phyloP scores from a whole-genome alignment of 2,888 invertebrate genomes.

The Auanema freiburgensis region DNA sequence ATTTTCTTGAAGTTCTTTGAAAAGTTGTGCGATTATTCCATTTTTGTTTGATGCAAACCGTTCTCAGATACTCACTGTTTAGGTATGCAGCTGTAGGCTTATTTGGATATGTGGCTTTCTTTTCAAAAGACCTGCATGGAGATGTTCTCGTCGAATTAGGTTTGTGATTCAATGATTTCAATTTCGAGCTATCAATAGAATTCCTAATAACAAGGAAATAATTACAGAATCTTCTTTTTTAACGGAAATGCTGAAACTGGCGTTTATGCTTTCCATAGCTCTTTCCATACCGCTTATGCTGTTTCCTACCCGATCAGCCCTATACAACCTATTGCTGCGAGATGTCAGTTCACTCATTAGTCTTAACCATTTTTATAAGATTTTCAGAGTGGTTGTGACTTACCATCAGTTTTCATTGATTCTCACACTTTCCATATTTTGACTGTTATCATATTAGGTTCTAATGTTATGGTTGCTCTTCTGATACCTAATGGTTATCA shows the following conservation, averaged over 20 bases:
- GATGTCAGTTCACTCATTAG: neutral
- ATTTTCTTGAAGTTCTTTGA: neutral
- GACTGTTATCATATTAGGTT: constrained; percentile 75
- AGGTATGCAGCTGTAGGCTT: constrained; percentile 51
- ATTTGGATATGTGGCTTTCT: constrained; percentile 78
- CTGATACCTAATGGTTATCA: constrained; percentile 79
- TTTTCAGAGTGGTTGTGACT: constrained; percentile 29
- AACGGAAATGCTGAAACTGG: constrained; percentile 87
- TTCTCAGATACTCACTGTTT: too few relatives aligned
- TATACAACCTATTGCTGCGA: constrained; percentile 79
- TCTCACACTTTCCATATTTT: constrained; percentile 68
- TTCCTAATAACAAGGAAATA: constrained; percentile 71
- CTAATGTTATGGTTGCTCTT: constrained; percentile 80
- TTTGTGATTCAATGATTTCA: constrained; percentile 3
- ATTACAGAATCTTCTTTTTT: constrained; percentile 62
- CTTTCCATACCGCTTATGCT: constrained; percentile 95
- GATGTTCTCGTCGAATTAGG: constrained; percentile 85
- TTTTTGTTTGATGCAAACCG: neutral
- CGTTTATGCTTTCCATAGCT: constrained; percentile 90
- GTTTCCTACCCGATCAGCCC: constrained; percentile 90
- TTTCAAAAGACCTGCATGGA: constrained; percentile 72
- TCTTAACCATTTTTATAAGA: constrained; percentile 1
- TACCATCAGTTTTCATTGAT: constrained; percentile 32
- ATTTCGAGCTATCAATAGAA: neutral
- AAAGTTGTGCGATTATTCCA: neutral